These are phyloP conservation scores for Plecotus auritus DNA, from an alignment of 2,113 vertebrate genomes.

Conservation along the genomic window DNA sequence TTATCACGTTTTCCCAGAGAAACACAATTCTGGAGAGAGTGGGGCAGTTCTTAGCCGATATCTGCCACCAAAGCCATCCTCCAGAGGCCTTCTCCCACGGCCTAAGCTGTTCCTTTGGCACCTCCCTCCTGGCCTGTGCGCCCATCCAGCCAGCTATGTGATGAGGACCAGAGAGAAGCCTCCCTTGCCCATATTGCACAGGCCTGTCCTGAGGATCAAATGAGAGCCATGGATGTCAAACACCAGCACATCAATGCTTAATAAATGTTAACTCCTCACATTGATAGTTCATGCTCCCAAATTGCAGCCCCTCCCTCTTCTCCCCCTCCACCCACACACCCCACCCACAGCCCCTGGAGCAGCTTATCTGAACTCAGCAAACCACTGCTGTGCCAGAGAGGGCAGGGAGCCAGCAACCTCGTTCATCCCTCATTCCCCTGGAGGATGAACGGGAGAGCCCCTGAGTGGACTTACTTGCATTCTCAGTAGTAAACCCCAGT, in stretches of 20 bases:
- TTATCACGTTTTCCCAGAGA: not conserved
- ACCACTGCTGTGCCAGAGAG: too few relatives aligned
- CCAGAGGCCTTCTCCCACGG: not conserved
- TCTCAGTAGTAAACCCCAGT: not conserved
- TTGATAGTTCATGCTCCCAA: not conserved
- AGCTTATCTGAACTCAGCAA: not conserved
- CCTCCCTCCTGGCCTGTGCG: not conserved
- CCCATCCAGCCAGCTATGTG: not conserved
- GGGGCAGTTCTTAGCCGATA: not conserved
- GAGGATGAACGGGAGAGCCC: not conserved
- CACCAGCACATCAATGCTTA: not conserved
- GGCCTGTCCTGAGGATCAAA: not conserved
- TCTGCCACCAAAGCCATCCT: too few relatives aligned
- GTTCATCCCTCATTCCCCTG: not conserved
- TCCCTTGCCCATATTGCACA: not conserved
- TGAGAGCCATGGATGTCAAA: not conserved
- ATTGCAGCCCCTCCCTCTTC: too few relatives aligned
- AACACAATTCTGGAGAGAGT: not conserved
- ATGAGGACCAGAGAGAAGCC: too few relatives aligned
- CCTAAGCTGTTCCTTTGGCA: not conserved
- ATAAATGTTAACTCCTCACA: not conserved
- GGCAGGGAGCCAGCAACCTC: not conserved
- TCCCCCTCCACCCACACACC: too few relatives aligned
- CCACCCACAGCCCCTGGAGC: not conserved
- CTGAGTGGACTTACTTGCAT: not conserved